phyloP scores from a whole-genome alignment of 2,113 vertebrate genomes.

The Takifugu bimaculatus region DNA sequence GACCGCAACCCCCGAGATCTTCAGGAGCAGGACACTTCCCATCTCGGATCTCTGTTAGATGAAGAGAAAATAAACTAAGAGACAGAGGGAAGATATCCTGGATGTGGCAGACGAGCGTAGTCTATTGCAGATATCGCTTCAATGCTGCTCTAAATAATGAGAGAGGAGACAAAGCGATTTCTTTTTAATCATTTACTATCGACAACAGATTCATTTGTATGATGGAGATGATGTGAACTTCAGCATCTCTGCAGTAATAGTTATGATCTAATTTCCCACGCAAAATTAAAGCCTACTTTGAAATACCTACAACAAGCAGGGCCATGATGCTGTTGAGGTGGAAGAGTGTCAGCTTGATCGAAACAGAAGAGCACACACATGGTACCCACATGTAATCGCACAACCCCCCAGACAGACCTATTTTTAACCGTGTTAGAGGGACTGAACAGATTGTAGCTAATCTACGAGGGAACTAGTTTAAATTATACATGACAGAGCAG shows the following conservation, averaged over 20 bases:
- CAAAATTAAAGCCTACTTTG: no score
- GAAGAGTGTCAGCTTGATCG: not conserved
- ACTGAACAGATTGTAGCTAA: conserved; percentile 58
- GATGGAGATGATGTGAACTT: no score
- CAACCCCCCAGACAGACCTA: conserved; percentile 35
- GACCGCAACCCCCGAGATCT: conserved; percentile 84
- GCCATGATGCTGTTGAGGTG: not conserved
- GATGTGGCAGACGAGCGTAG: not conserved
- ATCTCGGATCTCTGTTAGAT: conserved; percentile 77
- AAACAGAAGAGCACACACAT: not conserved
- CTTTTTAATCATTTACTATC: no score
- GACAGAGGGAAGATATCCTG: not conserved
- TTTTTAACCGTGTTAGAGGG: conserved; percentile 59
- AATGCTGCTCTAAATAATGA: not conserved
- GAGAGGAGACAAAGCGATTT: no score
- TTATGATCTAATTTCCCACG: no score
- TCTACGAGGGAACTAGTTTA: conserved; percentile 52
- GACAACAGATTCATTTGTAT: no score
- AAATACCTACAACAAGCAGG: no score
- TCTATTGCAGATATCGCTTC: not conserved
- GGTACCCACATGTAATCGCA: conserved; percentile 11
- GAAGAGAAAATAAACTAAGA: conserved; percentile 16
- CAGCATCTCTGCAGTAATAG: no score
- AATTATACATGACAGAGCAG: conserved; percentile 73
- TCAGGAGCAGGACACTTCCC: conserved; percentile 87